Base-by-base conservation (phyloP, 2,113 vertebrate genomes). In the Colistium nudipinnis region DNA sequence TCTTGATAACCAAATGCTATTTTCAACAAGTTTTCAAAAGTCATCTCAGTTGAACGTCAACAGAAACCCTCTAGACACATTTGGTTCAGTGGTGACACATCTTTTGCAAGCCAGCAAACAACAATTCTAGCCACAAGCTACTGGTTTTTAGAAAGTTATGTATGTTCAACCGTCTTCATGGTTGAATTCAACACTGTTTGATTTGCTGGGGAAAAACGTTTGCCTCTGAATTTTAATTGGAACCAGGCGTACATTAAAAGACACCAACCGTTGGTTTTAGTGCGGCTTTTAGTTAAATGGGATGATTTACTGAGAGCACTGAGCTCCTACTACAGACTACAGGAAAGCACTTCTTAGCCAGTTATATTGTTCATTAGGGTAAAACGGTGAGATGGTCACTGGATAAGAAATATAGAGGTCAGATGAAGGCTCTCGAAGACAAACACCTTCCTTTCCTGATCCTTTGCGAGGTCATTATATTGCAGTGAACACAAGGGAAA, bases 401-500 rank as follows among this genome's bases (percentile, higher is more conserved):
- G 19, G 25, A 56, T 35, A 66, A 35, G 45, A 62, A 61, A 57
- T 33, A 14, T 1, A 25, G 3, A 35, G 59, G 41, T 64, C 48
- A 61, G 30, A 45, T 14, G 52, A 65, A 45, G 17, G 22, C 10
- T 43, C 38, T 13, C 7, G 3, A 13, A 49, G 38, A 55, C 19
- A 74, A 62, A 63, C 57, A 64, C 44, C 49, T 11, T 27, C 19
- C 62, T 67, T 36, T 56, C 36, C 47, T 20, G 41, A 49, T 27
- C 35, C 44, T 25, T 74, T 72, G 54, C 70, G 73, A 35, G 80
- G 73, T 74, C 66, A 80, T 81, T 83, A 73, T 61, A 64, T 49
- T 52, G 62, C 61, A 69, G 56, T 30, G 61, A 80, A 70, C 60
- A 74, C n/a, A 31, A 30, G 27, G 57, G 47, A 24, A 79, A 84